A percentile compares a stretch with the other conserved stretches of the same genome.
These are phyloP conservation scores for Chlorodrepanis virens DNA, from an alignment of 2,113 vertebrate genomes.

Conservation along the genomic window DNA sequence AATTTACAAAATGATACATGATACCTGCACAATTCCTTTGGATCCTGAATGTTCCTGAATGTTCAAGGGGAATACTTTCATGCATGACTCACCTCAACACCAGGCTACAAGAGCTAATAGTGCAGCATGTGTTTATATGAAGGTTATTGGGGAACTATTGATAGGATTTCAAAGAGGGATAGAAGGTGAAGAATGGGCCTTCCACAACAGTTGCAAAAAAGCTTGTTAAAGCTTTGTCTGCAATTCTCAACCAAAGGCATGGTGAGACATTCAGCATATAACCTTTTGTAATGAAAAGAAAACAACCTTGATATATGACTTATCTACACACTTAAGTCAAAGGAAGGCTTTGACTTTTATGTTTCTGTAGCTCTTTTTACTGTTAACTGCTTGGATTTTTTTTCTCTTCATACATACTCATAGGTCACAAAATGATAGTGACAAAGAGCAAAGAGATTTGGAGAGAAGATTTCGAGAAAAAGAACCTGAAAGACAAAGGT, in stretches of 20 bases:
- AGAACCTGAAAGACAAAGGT: constrained; percentile 80
- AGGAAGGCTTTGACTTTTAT: neutral
- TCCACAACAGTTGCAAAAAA: neutral
- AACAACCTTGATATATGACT: neutral
- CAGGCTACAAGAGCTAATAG: neutral
- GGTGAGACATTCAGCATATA: neutral
- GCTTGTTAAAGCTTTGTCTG: neutral
- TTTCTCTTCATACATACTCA: neutral
- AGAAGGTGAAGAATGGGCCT: neutral
- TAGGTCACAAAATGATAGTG: constrained; percentile 86
- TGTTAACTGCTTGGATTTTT: constrained; percentile 38
- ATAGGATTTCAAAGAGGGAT: neutral
- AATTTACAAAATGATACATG: neutral
- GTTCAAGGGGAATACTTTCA: neutral
- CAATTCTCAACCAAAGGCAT: neutral
- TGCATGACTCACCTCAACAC: neutral
- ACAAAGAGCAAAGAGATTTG: constrained; percentile 86
- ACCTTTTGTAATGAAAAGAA: neutral
- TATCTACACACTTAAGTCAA: neutral
- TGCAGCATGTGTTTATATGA: neutral
- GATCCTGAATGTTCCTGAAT: neutral
- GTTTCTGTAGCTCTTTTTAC: neutral
- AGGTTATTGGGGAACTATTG: neutral
- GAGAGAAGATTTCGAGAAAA: constrained; percentile 85
- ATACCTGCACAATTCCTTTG: neutral